Conservation (phyloP, 2,888 invertebrate species). For the Sesia bembeciformis region DNA sequence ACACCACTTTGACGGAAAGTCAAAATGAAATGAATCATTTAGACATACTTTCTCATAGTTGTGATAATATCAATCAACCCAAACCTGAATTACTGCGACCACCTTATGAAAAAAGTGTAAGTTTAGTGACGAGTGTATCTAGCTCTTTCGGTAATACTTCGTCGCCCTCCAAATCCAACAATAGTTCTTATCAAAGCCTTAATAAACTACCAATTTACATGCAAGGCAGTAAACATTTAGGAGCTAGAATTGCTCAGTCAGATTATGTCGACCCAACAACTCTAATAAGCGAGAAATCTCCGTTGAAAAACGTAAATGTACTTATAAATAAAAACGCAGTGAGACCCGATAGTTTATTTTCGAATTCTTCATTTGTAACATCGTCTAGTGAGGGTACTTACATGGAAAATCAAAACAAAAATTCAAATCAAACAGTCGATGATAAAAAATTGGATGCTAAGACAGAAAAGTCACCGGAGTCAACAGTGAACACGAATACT, state of each 20-base stretch:
- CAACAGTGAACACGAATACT: constrained; percentile 33
- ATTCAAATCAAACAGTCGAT: constrained; percentile 13
- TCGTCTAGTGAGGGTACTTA: constrained; percentile 71
- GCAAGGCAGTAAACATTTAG: constrained; percentile 87
- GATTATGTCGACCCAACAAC: constrained; percentile 90
- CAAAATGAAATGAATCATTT: constrained; percentile 55
- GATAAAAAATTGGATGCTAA: constrained; percentile 5
- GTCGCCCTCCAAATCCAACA: constrained; percentile 50
- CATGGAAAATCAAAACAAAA: constrained; percentile 36
- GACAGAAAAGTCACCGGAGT: constrained; percentile 17
- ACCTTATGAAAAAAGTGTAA: constrained; percentile 48
- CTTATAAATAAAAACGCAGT: constrained; percentile 77
- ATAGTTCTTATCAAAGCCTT: constrained; percentile 52
- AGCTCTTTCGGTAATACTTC: constrained; percentile 27
- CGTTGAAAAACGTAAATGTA: constrained; percentile 71
- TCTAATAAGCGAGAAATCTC: constrained; percentile 66
- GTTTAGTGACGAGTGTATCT: constrained; percentile 43
- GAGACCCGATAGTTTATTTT: constrained; percentile 70
- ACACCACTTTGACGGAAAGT: constrained; percentile 45
- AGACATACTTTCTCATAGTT: constrained; percentile 53
- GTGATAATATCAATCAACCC: constrained; percentile 49
- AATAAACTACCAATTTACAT: constrained; percentile 77
- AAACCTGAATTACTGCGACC: constrained; percentile 33
- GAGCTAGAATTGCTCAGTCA: constrained; percentile 90
- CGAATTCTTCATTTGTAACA: constrained; percentile 72